Percentiles rank a stretch among this genome's conserved stretches.
Conservation (phyloP, 2,888 invertebrate species). For the Agrilus cyanescens region DNA sequence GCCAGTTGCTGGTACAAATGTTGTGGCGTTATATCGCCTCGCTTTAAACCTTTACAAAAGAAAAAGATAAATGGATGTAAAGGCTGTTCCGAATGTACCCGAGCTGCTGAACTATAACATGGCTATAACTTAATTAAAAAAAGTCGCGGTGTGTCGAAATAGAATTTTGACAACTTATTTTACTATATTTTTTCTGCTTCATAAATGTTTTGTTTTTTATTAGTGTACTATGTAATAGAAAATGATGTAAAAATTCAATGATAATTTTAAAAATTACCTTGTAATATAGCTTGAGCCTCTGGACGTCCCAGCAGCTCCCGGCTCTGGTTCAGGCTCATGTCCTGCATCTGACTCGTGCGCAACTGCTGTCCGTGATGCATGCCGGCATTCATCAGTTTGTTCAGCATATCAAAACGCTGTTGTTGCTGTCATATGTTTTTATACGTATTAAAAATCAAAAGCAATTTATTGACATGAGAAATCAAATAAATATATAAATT, state of each 20-base stretch:
- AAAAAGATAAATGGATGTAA: too few species aligned
- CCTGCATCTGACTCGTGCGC: slow-evolving; percentile 35
- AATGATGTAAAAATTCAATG: neutral
- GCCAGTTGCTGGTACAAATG: slow-evolving; percentile 64
- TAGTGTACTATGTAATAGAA: too few species aligned
- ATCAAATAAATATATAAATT: neutral
- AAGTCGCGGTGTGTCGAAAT: too few species aligned
- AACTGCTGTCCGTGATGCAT: slow-evolving; percentile 21
- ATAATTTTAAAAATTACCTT: slow-evolving; percentile 38
- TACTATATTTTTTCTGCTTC: too few species aligned
- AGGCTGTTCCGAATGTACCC: too few species aligned
- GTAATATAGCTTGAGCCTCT: slow-evolving; percentile 66
- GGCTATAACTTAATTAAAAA: too few species aligned
- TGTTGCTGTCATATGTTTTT: slow-evolving; percentile 23
- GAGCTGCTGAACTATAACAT: too few species aligned
- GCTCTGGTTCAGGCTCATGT: slow-evolving; percentile 39
- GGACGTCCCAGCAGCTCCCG: slow-evolving; percentile 58
- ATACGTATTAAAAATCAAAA: neutral
- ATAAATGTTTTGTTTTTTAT: too few species aligned
- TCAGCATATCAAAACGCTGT: slow-evolving; percentile 32
- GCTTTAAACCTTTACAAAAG: slow-evolving; percentile 49
- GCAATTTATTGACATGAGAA: neutral
- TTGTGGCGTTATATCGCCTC: slow-evolving; percentile 65
- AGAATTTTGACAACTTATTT: too few species aligned
- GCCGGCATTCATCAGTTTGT: slow-evolving; percentile 30